Evolutionary conservation across 2,888 invertebrate species (phyloP).

Genomic region (Phlogophora meticulosa): DNA sequence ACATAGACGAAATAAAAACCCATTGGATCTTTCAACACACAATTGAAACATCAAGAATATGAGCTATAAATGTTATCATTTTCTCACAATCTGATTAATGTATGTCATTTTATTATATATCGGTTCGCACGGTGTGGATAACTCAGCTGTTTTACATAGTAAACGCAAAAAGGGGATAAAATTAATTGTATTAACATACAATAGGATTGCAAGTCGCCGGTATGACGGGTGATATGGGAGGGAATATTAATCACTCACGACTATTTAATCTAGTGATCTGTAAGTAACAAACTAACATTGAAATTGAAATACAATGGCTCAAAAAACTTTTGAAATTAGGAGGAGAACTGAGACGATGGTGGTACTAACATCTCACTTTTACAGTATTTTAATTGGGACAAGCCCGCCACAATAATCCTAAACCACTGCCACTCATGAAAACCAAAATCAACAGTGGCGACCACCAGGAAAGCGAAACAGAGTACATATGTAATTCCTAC

Average conservation of each 20-base stretch:
- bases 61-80: slow-evolving; percentile 60
- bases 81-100: slow-evolving; percentile 66
- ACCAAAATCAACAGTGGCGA: too few relatives aligned
- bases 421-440: too few relatives aligned
- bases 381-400: too few relatives aligned
- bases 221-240: slow-evolving; percentile 21
- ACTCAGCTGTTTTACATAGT: slow-evolving; percentile 52
- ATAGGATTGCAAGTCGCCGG: slow-evolving; percentile 31
- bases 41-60: slow-evolving; percentile 37
- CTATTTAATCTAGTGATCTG: background rate
- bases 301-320: background rate
- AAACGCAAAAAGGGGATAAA: slow-evolving; percentile 48
- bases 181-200: slow-evolving; percentile 53
- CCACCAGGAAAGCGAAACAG: too few relatives aligned
- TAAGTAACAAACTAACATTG: too few relatives aligned
- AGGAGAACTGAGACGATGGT: too few relatives aligned
- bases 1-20: slow-evolving; percentile 19
- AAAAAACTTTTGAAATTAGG: background rate
- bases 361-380: too few relatives aligned
- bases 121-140: slow-evolving; percentile 59
- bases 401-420: too few relatives aligned
- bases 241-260: slow-evolving; percentile 6
- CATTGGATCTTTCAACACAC: slow-evolving; percentile 50
- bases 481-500: too few relatives aligned
- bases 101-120: slow-evolving; percentile 46